Evolutionary conservation across 1,140 invertebrate genomes (phyloP).

Genomic region (Hyposmocoma kahamanoa): DNA sequence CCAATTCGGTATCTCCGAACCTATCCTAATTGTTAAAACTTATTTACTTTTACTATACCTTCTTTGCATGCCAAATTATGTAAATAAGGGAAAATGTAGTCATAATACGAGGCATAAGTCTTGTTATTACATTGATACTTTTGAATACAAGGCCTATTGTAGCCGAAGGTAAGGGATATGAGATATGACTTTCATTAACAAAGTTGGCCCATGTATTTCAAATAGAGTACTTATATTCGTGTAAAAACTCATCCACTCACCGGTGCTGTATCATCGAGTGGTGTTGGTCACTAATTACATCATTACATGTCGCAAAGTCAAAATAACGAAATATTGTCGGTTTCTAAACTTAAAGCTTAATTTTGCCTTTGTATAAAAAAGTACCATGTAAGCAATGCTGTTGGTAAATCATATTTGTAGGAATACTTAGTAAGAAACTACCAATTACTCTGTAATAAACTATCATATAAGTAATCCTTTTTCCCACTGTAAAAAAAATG

Average conservation of each 20-base stretch:
- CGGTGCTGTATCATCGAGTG: not conserved
- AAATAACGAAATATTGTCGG: too few species aligned
- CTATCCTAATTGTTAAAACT: conserved; percentile 1
- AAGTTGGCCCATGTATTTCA: not conserved
- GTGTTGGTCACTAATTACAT: not conserved
- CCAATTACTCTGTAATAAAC: too few species aligned
- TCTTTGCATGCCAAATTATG: not conserved
- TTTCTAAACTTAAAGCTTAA: too few species aligned
- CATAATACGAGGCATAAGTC: not conserved
- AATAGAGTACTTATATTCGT: not conserved
- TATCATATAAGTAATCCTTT: too few species aligned
- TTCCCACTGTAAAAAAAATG: too few species aligned
- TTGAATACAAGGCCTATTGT: not conserved
- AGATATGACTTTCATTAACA: too few species aligned
- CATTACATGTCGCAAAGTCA: too few species aligned
- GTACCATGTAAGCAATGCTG: too few species aligned
- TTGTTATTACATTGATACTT: not conserved
- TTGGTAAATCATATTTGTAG: too few species aligned
- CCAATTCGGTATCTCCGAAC: not conserved
- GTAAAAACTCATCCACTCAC: not conserved
- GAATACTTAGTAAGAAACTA: too few species aligned
- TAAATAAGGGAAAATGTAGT: not conserved
- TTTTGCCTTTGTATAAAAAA: too few species aligned
- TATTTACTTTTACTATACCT: not conserved
- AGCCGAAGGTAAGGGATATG: too few species aligned